Percentiles rank a stretch among this genome's conserved stretches.
phyloP scores from a whole-genome alignment of 64 coral and sea anemone genomes.

The Cladopsammia gracilis region DNA sequence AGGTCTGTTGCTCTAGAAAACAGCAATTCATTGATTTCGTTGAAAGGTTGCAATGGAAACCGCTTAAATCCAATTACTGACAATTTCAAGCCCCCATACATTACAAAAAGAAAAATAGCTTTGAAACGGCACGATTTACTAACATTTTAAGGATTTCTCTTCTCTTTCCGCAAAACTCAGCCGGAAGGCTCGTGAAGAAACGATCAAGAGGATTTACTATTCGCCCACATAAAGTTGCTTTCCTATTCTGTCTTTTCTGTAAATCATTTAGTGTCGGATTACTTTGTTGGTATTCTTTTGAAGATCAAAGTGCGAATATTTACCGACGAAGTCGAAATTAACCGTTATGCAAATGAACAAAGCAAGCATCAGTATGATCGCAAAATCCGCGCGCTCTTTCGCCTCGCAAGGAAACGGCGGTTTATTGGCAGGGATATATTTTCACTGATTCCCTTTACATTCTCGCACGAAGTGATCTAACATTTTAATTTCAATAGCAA shows the following conservation, averaged over 20 bases:
- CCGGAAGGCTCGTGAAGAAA: background rate
- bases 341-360: conserved; percentile 27
- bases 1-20: conserved; percentile 49
- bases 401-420: background rate
- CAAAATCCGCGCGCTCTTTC: background rate
- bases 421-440: background rate
- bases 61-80: background rate
- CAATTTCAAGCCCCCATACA: background rate
- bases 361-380: background rate
- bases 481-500: conserved; percentile 11
- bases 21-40: background rate
- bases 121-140: background rate
- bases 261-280: conserved; percentile 10
- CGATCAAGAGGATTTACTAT: background rate
- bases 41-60: background rate
- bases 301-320: conserved; percentile 12
- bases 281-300: background rate
- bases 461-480: background rate
- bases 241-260: background rate
- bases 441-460: background rate
- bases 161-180: too few species aligned
- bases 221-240: background rate
- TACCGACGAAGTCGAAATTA: background rate
- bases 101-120: background rate
- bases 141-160: background rate